Conservation (phyloP, 1,140 invertebrate genomes). For the Sycophila sp. region DNA sequence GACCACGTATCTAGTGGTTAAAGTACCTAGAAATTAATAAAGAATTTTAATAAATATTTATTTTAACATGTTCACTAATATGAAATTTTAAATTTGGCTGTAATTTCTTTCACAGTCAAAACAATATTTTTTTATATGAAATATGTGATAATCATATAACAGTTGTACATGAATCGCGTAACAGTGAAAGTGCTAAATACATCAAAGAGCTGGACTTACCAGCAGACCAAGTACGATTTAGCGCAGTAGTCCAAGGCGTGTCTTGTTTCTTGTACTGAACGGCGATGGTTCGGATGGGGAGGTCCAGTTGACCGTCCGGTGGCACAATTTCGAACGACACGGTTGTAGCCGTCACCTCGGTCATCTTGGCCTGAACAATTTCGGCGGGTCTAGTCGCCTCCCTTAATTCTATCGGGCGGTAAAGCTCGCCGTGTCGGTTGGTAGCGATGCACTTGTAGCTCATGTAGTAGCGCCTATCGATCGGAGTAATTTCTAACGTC, state of each 20-base stretch:
- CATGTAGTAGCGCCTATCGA: slow-evolving; percentile 74
- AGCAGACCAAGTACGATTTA: slow-evolving; percentile 80
- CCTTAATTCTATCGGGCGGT: slow-evolving; percentile 75
- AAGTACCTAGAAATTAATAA: slow-evolving; percentile 59
- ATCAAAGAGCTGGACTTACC: slow-evolving; percentile 58
- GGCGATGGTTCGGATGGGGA: slow-evolving; percentile 77
- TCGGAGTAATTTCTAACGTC: slow-evolving; percentile 74
- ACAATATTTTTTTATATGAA: too few species aligned
- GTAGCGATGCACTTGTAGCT: slow-evolving; percentile 84
- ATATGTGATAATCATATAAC: too few species aligned
- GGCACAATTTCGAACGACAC: slow-evolving; percentile 81
- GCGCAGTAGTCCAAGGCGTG: slow-evolving; percentile 73
- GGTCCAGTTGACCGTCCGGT: slow-evolving; percentile 77
- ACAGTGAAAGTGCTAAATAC: neutral
- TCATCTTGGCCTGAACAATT: slow-evolving; percentile 70
- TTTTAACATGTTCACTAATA: too few species aligned
- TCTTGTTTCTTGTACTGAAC: slow-evolving; percentile 79
- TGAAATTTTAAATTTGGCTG: too few species aligned
- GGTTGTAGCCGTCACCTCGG: slow-evolving; percentile 82
- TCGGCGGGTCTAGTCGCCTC: slow-evolving; percentile 73
- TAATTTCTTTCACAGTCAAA: too few species aligned
- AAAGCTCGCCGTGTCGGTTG: slow-evolving; percentile 77
- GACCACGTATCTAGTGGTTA: slow-evolving; percentile 74
- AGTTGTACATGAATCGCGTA: neutral
- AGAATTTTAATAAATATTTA: neutral